Evolutionary conservation across 2,113 vertebrate species (phyloP), one percentile per base, ranked within the genome.

Genomic region (Bucco capensis): DNA sequence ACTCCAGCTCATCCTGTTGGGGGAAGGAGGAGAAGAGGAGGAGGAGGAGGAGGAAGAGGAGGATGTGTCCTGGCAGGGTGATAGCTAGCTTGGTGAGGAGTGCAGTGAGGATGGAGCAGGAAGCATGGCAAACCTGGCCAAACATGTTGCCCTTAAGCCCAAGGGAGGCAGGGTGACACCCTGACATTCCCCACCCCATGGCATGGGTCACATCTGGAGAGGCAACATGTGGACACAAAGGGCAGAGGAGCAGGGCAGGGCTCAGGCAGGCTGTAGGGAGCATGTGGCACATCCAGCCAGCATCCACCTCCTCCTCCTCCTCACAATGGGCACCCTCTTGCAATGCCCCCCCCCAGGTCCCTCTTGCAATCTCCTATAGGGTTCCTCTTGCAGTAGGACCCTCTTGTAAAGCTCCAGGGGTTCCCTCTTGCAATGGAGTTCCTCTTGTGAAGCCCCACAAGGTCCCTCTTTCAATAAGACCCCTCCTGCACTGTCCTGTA

Each of bases 1-100:
- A 98, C 95, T 99, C 99, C 81, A 99, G 90, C 92, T 99, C 99
- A 6, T 99, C 98, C 98, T 99, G 93, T 6, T 30, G 62, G 21
- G 14, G 27, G 64, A 47, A 19, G 27, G 77, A 1, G n/a, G 82
- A 2, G 24, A 81, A 2, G 22, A 76, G 14, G 11, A n/a, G n/a
- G 23, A 89, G n/a, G 49, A 78, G 27, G 33, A 58, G 19, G 35
- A 67, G 30, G 49, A 50, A 35, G 60, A 72, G 28, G 35, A 83
- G 9, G 65, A 89, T 74, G 44, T 75, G 17, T 85, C 22, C 19
- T 3, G 57, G 19, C 1, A 6, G 1, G 12, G n/a, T 3, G 57
- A 62, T 7, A 18, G 27, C 31, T 12, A 82, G 37, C 67, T 49
- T 2, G 1, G 5, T 1, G 0, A 44, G 42, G 73, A 2, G 5